Evolutionary conservation across 53 echinoderm and acorn worm genomes (phyloP), one percentile per base, ranked within the genome.

Genomic region (Astropecten irregularis): DNA sequence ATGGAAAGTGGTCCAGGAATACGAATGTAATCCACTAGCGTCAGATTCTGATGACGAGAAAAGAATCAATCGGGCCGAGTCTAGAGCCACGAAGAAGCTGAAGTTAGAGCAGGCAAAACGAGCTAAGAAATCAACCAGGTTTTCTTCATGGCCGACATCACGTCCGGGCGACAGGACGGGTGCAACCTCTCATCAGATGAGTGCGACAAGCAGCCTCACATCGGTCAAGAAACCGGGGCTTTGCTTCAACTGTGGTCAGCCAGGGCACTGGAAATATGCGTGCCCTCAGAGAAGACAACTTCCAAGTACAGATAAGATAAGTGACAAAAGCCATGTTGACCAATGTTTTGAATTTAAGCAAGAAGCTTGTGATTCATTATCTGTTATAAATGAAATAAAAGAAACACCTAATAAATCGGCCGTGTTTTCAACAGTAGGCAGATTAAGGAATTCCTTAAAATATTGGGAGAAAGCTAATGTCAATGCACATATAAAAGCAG

Each of bases 221-320:
- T 11, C 42, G 42, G 25, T 14, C 42, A 67, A 25, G 40, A 67
- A 33, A 34, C 40, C 20, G 0, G 67, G 67, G 1, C 20, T 40
- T 40, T 67, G 40, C 18, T 67, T 67, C 35, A 21, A 23, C 4
- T 67, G 40, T 18, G 67, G 67, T 1, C 67, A 40, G 40, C 40
- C 67, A 1, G 40, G 67, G n/a, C 67, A 67, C 35, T 40, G 67
- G 67, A 67, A 67, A 18, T 40, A 40, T 18, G 67, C 38, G 23
- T 67, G 67, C 34, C 0, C 68, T 4, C 44, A 68, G 23, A 26
- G 1, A 23, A 46, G 68, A 59, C 60, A 36, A 49, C 2, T 16
- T 2, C 0, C 19, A n/a, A 34, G 40, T 27, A 28, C 33, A 30
- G 28, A 59, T 59, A 59, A 67, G 67, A 19, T 67, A 67, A 67